Base-by-base conservation (phyloP, 1,140 invertebrate species). In the Andrena cerasifolii region DNA sequence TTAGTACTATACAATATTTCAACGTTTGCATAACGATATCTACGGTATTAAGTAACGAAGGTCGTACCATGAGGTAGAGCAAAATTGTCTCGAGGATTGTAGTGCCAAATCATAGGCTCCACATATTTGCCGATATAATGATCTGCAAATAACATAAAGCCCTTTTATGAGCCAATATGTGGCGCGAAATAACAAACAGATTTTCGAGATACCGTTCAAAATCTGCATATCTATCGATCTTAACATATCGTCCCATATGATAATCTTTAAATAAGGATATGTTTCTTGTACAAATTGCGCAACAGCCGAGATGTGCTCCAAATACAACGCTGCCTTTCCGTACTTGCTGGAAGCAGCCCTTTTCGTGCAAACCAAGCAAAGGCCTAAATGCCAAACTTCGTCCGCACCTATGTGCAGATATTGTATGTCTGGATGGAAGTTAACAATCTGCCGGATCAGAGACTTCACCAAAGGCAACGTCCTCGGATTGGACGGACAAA, bases 161-260 rank as follows among this genome's bases (percentile, higher is more conserved):
- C 65, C 14, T 68, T 77, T 54, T 33, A 70, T 61, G 31, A 58
- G 80, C 71, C 63, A 36, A 54, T 47, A 51, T 59, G 53, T 45
- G 7, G 16, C 31, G 85, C 16, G 26, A 58, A 68, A 49, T 40
- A 16, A 45, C 28, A 10, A 72, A 71, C 8, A 76, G 81, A 54
- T 54, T 58, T 86, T 77, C 66, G 6, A 86, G 61, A 86, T 89
- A 93, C 93, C 92, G 71, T 94, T 92, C 89, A 96, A 94, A 85
- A 94, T 92, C 68, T 94, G 93, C 79, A 94, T 90, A n/a, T 95
- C 94, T 82, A 98, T 95, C 47, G 95, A 94, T 31, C 97, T 93
- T 45, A 99, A 88, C 97, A 99, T 99, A 89, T 99, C 98, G 88
- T 99, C 98, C 98, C 98, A 99, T 83, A 99, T 96, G 10, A 99